These are phyloP conservation scores for Tinea semifulvella DNA, from an alignment of 2,888 invertebrate species.

Conservation along the genomic window DNA sequence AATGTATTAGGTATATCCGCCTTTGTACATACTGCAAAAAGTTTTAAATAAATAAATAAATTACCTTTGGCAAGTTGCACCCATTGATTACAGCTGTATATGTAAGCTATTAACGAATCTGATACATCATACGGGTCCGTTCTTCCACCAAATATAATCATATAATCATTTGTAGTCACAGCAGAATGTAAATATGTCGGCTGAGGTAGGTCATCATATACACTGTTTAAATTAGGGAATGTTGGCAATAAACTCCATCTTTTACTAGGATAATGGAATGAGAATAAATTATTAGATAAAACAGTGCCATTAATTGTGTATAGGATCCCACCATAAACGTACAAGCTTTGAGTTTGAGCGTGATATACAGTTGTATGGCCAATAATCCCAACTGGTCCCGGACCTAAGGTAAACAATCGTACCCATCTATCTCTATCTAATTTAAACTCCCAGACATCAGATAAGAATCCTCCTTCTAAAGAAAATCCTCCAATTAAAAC, in stretches of 20 bases:
- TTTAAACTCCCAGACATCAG: slow-evolving; percentile 83
- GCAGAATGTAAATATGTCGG: slow-evolving; percentile 89
- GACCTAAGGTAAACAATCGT: slow-evolving; percentile 73
- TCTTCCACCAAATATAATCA: slow-evolving; percentile 90
- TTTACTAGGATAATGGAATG: slow-evolving; percentile 77
- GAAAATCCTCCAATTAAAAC: slow-evolving; percentile 90
- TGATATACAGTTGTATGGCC: slow-evolving; percentile 93
- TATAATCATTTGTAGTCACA: slow-evolving; percentile 86
- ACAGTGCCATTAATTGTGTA: slow-evolving; percentile 76
- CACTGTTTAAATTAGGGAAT: slow-evolving; percentile 70
- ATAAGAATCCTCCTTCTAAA: slow-evolving; percentile 76
- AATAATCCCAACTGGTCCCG: slow-evolving; percentile 82
- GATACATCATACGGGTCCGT: slow-evolving; percentile 77
- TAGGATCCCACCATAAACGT: slow-evolving; percentile 88
- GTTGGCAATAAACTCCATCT: slow-evolving; percentile 83
- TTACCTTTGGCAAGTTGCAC: slow-evolving; percentile 71
- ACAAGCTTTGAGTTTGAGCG: slow-evolving; percentile 80
- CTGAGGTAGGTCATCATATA: slow-evolving; percentile 70
- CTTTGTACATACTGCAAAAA: too few relatives aligned
- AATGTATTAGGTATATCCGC: too few relatives aligned
- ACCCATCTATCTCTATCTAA: slow-evolving; percentile 79
- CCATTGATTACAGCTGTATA: slow-evolving; percentile 92
- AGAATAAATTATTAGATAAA: slow-evolving; percentile 80
- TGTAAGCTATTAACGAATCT: slow-evolving; percentile 84
- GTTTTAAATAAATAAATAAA: background rate